Base-by-base conservation (phyloP, 2,113 vertebrate genomes). In the Odocoileus hemionus region DNA sequence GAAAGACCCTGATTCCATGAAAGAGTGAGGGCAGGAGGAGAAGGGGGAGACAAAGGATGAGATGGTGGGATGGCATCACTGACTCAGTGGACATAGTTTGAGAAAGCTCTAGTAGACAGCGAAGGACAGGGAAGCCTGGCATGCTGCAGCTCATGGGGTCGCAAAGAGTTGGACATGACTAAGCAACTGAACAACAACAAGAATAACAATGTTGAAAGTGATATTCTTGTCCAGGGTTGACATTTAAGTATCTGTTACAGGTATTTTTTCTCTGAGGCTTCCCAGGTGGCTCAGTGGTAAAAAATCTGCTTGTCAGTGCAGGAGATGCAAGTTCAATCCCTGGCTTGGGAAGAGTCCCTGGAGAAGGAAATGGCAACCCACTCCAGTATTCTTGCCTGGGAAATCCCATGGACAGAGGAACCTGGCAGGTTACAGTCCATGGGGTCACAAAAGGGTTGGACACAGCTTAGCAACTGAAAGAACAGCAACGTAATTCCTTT, bases 1-100 rank as follows among this genome's bases (percentile, higher is more conserved):
- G 19, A 70, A 12, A 70, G 10, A 3, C n/a, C 36, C 21, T 74
- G 36, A 39, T 25, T 36, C 67, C 0, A 0, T 21, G 36, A 39
- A 39, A 74, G 67, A 74, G n/a, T 1, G 19, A 74, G 5, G 36
- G n/a, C 0, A 0, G 3, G 21, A 74, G 67, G 21, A 39, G 67
- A 74, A 74, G 67, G 7, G 67, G 21, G 36, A 12, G 67, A 36
- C 36, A 74, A 39, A 25, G 21, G 36, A 25, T 3, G 36, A 74
- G 36, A 74, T 74, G 67, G 67, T 25, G 39, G 36, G n/a, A 74
- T 39, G 19, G 36, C 36, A 33, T 25, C 67, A 13, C n/a, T 39
- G 67, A 39, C 67, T 74, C 67, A 74, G n/a, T 39, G 67, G 21
- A 74, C 36, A 6, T 25, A 74, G 17, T 74, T 39, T 74, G 67